Base-by-base conservation (phyloP, 1,140 invertebrate genomes). In the Drosophila ercepeae region DNA sequence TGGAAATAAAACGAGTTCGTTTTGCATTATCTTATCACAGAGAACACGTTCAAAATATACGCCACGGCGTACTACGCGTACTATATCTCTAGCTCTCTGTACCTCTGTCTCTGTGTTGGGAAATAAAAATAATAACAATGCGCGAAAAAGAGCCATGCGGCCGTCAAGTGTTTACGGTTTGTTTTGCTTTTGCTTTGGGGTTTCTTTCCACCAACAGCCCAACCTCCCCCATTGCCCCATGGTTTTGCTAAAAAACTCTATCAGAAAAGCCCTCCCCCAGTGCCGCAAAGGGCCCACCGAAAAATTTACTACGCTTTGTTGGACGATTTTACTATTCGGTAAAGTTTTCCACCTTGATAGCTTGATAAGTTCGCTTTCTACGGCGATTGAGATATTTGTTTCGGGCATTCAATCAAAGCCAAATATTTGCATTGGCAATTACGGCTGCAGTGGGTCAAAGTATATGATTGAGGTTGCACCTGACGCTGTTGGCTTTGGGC, bases 401-500 rank as follows among this genome's bases (percentile, higher is more conserved):
- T 59, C 49, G 71, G 46, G 21, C 21, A 4, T 78, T 68, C 61
- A 52, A 84, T 79, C 72, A 75, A 76, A 67, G 81, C 11, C 81
- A 86, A 86, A 79, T 86, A 86, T 79, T 74, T 81, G 78, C 78
- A 83, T 82, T 82, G 81, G 59, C 45, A 69, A 82, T 77, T 74
- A 76, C 59, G 53, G 65, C 70, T 70, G 78, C 78, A 55, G 53
- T 67, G 71, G 74, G 64, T 55, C 55, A 42, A 16, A 18, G 3
- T 18, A 39, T 25, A 44, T n/a, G 29, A 29, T 18, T 44, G 16
- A 4, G 11, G 52, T 53, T 79, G 67, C 82, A 86, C 81, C 81
- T 86, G 82, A 86, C 82, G 77, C 76, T 67, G 54, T 53, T 34
- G 14, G 49, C 7, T 41, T 29, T 39, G 21, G 14, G 39, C 29